Percentiles rank a stretch among this genome's conserved stretches.
These are phyloP conservation scores for Antheraea assamensis DNA, from an alignment of 2,888 invertebrate genomes.

Conservation along the genomic window DNA sequence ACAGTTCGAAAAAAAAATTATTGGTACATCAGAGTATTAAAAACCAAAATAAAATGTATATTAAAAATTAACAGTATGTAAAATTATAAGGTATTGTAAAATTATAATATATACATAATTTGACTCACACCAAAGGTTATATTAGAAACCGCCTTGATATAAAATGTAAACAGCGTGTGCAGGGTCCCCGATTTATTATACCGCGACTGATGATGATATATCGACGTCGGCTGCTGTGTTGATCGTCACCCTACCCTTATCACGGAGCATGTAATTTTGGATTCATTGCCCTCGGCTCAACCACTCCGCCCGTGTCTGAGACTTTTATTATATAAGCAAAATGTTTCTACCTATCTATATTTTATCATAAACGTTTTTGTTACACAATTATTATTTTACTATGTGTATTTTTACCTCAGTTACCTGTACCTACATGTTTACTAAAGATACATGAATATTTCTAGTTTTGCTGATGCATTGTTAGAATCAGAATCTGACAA, in stretches of 20 bases:
- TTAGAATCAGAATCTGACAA: no score
- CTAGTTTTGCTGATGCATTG: neutral
- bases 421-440: neutral
- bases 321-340: constrained; percentile 58
- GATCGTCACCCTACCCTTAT: constrained; percentile 81
- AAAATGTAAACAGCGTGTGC: constrained; percentile 57
- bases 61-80: no score
- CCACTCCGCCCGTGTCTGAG: constrained; percentile 45
- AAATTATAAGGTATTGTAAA: neutral
- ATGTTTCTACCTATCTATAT: constrained; percentile 34
- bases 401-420: neutral
- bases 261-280: constrained; percentile 74
- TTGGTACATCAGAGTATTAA: neutral
- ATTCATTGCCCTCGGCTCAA: constrained; percentile 75
- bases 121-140: constrained; percentile 1
- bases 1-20: no score
- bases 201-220: constrained; percentile 80
- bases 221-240: constrained; percentile 77
- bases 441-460: neutral
- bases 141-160: constrained; percentile 21
- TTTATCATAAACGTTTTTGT: constrained; percentile 17
- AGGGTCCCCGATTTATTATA: constrained; percentile 71
- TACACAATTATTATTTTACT: neutral
- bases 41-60: neutral
- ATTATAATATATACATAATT: neutral